These are phyloP conservation scores for Drosophila emarginata DNA, from an alignment of 2,888 invertebrate genomes.

Conservation along the genomic window DNA sequence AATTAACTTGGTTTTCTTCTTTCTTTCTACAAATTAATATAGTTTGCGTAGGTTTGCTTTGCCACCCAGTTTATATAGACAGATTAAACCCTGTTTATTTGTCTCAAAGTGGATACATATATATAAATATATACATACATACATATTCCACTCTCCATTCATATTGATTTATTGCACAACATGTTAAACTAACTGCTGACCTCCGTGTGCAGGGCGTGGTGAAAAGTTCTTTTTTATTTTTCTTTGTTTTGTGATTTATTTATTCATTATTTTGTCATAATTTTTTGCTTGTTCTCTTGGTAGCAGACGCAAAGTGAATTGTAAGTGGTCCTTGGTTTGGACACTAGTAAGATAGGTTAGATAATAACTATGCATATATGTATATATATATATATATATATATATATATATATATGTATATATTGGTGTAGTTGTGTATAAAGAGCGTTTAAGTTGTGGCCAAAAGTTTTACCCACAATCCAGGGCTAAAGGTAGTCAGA, in stretches of 20 bases:
- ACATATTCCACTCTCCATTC: constrained; percentile 20
- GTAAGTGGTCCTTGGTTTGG: constrained; percentile 50
- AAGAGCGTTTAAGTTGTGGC: constrained; percentile 52
- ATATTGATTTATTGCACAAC: constrained; percentile 48
- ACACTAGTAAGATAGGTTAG: constrained; percentile 47
- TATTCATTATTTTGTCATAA: constrained; percentile 56
- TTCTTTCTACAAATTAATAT: not conserved
- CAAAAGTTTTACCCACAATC: constrained; percentile 57
- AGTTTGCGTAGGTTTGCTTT: not conserved
- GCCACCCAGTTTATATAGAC: not conserved
- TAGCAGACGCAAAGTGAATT: constrained; percentile 53
- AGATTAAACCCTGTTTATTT: not conserved
- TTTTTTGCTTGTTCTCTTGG: constrained; percentile 11
- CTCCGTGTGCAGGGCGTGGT: constrained; percentile 26
- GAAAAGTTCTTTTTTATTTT: constrained; percentile 46
- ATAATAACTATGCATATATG: constrained; percentile 11
- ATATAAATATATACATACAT: not conserved
- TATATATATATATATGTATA: not conserved
- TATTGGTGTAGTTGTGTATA: constrained; percentile 8
- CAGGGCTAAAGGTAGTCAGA: constrained; percentile 46
- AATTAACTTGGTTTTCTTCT: not conserved
- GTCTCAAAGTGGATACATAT: too few relatives aligned
- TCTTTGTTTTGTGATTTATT: constrained; percentile 52
- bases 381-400: not conserved
- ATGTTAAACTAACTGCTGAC: constrained; percentile 36